Conservation (phyloP, 2,797 vertebrate species). For the Notamacropus eugenii region DNA sequence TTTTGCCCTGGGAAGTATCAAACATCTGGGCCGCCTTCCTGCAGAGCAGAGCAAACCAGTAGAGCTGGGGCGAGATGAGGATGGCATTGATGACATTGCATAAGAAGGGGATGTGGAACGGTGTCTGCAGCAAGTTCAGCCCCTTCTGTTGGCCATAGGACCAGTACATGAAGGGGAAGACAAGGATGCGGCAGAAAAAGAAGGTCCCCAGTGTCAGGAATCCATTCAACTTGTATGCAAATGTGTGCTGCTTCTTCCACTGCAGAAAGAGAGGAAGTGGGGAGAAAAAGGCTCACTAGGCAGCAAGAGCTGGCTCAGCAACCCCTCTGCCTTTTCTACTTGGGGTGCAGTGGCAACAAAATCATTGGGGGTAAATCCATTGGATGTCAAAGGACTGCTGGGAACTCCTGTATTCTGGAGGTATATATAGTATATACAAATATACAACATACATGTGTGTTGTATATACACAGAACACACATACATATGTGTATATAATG, state of each 20-base stretch:
- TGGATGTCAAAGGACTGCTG: not conserved
- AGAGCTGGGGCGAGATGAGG: constrained; percentile 96
- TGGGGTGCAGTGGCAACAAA: not conserved
- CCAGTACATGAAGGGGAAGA: constrained; percentile 99
- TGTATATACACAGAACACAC: no score
- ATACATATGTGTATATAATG: no score
- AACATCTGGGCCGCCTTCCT: constrained; percentile 93
- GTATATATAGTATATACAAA: no score
- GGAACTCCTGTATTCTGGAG: not conserved
- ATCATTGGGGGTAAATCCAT: not conserved
- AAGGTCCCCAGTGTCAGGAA: constrained; percentile 93
- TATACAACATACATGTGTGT: no score
- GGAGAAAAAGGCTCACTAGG: not conserved
- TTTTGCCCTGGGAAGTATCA: constrained; percentile 63
- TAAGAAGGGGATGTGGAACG: constrained; percentile 91
- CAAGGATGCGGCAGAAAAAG: constrained; percentile 94
- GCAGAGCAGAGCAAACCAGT: constrained; percentile 97
- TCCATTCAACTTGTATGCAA: constrained; percentile 95
- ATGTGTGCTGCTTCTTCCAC: constrained; percentile 91
- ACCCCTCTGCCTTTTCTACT: not conserved
- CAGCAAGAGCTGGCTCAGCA: not conserved
- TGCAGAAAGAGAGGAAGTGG: constrained; percentile 70
- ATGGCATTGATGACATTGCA: constrained; percentile 92
- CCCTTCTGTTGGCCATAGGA: constrained; percentile 90
- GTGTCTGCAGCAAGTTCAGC: constrained; percentile 90